Evolutionary conservation across 2,797 vertebrate species (phyloP).

Genomic region (Gymnocypris eckloni): DNA sequence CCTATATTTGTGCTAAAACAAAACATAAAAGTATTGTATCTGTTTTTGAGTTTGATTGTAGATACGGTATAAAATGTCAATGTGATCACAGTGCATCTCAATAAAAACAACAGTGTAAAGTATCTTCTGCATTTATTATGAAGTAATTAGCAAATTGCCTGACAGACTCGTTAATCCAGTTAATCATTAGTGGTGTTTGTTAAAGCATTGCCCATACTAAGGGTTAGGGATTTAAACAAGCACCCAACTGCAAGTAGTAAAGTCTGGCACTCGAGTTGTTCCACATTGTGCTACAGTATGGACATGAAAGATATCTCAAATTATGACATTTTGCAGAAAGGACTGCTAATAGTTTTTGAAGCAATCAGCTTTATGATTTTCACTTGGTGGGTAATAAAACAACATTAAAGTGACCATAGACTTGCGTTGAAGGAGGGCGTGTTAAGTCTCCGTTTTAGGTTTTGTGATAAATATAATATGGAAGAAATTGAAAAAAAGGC

Average conservation of each 20-base stretch:
- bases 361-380: not conserved
- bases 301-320: not conserved
- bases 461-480: not conserved
- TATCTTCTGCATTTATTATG: not conserved
- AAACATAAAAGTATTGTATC: not conserved
- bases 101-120: constrained; percentile 7
- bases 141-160: constrained; percentile 37
- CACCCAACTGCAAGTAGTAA: not conserved
- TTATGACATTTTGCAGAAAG: not conserved
- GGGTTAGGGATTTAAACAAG: not conserved
- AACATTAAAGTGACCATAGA: not conserved
- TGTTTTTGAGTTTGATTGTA: not conserved
- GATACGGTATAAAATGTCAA: not conserved
- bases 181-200: constrained; percentile 32
- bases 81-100: not conserved
- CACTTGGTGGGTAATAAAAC: not conserved
- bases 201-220: constrained; percentile 1
- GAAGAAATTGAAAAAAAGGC: constrained; percentile 6
- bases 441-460: not conserved
- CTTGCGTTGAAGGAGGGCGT: not conserved
- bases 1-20: not conserved
- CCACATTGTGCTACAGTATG: not conserved
- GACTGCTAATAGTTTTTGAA: not conserved
- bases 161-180: constrained; percentile 28
- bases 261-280: not conserved